phyloP scores from a whole-genome alignment of 1,140 invertebrate species.

The Carposina sasakii region DNA sequence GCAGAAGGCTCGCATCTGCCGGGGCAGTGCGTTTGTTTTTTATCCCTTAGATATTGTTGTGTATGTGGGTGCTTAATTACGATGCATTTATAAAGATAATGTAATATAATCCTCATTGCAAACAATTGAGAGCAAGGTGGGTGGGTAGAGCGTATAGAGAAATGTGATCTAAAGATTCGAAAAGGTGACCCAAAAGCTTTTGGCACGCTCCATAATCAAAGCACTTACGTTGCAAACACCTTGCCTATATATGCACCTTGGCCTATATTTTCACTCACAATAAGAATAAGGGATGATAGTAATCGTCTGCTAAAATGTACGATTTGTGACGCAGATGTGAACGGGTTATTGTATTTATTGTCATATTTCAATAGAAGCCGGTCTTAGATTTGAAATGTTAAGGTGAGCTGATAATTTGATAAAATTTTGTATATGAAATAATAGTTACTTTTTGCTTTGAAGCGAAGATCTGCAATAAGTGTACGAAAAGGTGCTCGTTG shows the following conservation, averaged over 20 bases:
- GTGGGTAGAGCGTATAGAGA: too few relatives aligned
- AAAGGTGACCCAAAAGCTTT: slow-evolving; percentile 39
- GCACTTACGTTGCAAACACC: too few relatives aligned
- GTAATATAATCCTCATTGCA: slow-evolving; percentile 63
- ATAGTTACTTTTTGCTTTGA: too few relatives aligned
- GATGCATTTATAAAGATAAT: slow-evolving; percentile 63
- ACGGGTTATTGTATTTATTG: slow-evolving; percentile 55
- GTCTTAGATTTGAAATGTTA: too few relatives aligned
- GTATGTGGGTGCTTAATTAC: slow-evolving; percentile 70
- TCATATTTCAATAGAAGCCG: slow-evolving; percentile 50
- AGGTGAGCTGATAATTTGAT: too few relatives aligned
- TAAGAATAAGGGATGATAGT: too few relatives aligned
- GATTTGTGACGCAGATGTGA: slow-evolving; percentile 44
- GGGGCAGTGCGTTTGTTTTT: slow-evolving; percentile 47
- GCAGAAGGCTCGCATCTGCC: slow-evolving; percentile 60
- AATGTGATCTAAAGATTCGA: slow-evolving; percentile 36
- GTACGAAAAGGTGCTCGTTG: too few relatives aligned
- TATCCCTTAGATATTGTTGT: slow-evolving; percentile 31
- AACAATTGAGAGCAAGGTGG: slow-evolving; percentile 64
- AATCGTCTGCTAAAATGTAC: too few relatives aligned
- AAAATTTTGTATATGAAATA: too few relatives aligned
- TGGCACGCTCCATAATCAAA: slow-evolving; percentile 58
- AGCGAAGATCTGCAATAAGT: too few relatives aligned
- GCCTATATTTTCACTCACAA: too few relatives aligned
- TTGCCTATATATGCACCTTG: too few relatives aligned